phyloP scores from a whole-genome alignment of 2,113 vertebrate genomes.

The Myocastor coypus region DNA sequence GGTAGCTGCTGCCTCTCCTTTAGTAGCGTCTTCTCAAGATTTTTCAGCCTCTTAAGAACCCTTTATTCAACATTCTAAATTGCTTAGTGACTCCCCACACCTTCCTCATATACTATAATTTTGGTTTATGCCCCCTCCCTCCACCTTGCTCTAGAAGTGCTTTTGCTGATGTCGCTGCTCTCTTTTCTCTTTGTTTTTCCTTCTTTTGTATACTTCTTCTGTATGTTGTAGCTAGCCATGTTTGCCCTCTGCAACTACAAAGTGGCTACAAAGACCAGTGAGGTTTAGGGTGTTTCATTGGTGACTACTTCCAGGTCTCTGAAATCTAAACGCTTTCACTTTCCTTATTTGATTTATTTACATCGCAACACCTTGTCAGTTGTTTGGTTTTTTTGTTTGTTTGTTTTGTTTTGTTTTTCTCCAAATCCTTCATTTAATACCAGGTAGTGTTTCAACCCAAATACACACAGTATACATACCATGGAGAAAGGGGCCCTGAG shows the following conservation, averaged over 20 bases:
- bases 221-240: not conserved
- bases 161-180: conserved; percentile 33
- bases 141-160: not conserved
- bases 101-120: conserved; percentile 56
- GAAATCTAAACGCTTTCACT: not conserved
- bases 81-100: conserved; percentile 48
- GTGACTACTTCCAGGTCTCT: conserved; percentile 9
- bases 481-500: conserved; percentile 71
- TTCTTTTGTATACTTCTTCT: not conserved
- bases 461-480: conserved; percentile 66
- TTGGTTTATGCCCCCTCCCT: not conserved
- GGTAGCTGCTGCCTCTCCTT: not conserved
- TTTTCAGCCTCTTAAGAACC: not conserved
- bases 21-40: conserved; percentile 4
- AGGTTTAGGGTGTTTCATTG: not conserved
- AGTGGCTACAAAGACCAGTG: not conserved
- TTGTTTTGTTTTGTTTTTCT: not conserved
- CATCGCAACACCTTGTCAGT: not conserved
- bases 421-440: conserved; percentile 80
- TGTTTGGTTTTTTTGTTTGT: too few relatives aligned
- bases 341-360: not conserved
- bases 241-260: not conserved
- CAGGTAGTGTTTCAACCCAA: conserved; percentile 72
- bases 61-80: conserved; percentile 56
- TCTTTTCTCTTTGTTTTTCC: not conserved